These are phyloP conservation scores for Danio albolineatus DNA, from an alignment of 2,797 vertebrate species.

Conservation along the genomic window DNA sequence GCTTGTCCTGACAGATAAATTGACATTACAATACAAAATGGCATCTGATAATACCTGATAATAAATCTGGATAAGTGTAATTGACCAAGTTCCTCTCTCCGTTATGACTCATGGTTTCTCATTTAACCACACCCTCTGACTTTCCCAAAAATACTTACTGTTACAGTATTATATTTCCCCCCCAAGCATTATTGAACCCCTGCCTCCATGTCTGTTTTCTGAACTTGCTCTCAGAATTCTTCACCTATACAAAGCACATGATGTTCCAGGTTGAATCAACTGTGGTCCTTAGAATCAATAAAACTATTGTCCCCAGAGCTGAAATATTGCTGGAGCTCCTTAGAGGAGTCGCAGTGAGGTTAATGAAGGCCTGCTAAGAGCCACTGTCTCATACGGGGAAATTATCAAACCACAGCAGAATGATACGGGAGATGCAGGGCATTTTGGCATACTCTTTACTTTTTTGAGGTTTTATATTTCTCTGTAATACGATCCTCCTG, in stretches of 20 bases:
- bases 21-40: background rate
- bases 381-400: background rate
- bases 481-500: too few species aligned
- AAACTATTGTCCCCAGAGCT: slow-evolving; percentile 4
- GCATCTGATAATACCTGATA: background rate
- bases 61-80: background rate
- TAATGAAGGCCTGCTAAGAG: background rate
- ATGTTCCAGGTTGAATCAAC: slow-evolving; percentile 1
- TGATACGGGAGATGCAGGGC: background rate
- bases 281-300: slow-evolving; percentile 5
- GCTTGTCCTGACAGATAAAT: background rate
- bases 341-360: background rate
- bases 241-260: background rate
- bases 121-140: background rate
- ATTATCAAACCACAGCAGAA: slow-evolving; percentile 19
- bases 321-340: background rate
- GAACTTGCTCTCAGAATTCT: background rate
- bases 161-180: background rate
- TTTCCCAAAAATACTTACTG: background rate
- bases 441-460: too few species aligned
- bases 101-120: slow-evolving; percentile 11
- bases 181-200: too few species aligned
- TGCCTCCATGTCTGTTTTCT: background rate
- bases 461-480: too few species aligned
- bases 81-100: background rate